These are phyloP conservation scores for Napeogenes sylphis DNA, from an alignment of 2,888 invertebrate genomes.

Conservation along the genomic window DNA sequence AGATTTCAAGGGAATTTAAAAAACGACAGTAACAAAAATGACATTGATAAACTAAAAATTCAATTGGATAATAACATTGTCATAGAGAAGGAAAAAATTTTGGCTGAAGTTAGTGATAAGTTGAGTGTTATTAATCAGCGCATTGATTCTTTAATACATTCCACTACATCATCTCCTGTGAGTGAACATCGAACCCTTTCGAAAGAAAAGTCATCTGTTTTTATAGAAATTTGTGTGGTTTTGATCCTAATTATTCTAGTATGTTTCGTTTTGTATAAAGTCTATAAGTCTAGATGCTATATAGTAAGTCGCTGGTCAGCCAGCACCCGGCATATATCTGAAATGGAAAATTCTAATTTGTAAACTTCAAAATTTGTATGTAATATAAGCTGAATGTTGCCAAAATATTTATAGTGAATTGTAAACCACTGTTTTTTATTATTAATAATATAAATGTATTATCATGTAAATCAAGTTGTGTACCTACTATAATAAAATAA, in stretches of 20 bases:
- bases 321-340: slow-evolving; percentile 44
- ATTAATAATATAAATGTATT: no score
- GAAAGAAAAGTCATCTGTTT: slow-evolving; percentile 23
- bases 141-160: slow-evolving; percentile 4
- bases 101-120: slow-evolving; percentile 35
- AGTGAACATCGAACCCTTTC: slow-evolving; percentile 8
- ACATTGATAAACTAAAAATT: slow-evolving; percentile 16
- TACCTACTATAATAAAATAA: no score
- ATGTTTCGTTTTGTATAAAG: slow-evolving; percentile 39
- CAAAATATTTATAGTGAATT: no score
- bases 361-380: slow-evolving; percentile 23
- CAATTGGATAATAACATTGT: slow-evolving; percentile 35
- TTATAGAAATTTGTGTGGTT: slow-evolving; percentile 41
- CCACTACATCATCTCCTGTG: not conserved
- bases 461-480: no score
- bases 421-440: no score
- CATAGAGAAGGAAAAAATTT: slow-evolving; percentile 34
- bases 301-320: slow-evolving; percentile 37
- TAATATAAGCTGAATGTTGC: not conserved
- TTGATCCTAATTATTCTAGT: slow-evolving; percentile 45
- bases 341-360: slow-evolving; percentile 44
- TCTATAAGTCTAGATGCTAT: slow-evolving; percentile 42
- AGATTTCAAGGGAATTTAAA: slow-evolving; percentile 9
- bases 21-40: slow-evolving; percentile 9
- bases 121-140: slow-evolving; percentile 26